These are phyloP conservation scores for Benthochromis sp. DNA, from an alignment of 2,113 vertebrate species.

Conservation along the genomic window DNA sequence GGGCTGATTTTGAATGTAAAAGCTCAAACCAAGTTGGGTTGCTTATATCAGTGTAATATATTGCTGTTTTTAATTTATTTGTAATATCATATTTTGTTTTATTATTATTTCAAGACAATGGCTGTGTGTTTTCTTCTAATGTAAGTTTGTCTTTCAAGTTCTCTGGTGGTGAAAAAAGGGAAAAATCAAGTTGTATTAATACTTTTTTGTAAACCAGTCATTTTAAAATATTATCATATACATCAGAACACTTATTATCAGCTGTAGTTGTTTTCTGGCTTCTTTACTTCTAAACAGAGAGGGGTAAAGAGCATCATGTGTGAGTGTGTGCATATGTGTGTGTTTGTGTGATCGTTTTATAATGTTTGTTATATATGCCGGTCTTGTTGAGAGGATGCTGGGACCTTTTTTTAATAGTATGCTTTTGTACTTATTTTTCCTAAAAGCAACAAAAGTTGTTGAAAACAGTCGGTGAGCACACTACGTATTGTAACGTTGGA, in stretches of 20 bases:
- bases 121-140: not conserved
- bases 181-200: not conserved
- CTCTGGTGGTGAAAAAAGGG: not conserved
- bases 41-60: conserved; percentile 34
- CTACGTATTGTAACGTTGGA: not conserved
- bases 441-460: conserved; percentile 22
- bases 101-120: not conserved
- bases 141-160: not conserved
- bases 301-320: not conserved
- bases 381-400: not conserved
- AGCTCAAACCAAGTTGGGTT: not conserved
- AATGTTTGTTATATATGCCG: not conserved
- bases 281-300: not conserved
- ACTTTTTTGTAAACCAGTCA: not conserved
- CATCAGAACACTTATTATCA: not conserved
- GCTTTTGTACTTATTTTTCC: conserved; percentile 38
- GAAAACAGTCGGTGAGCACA: not conserved
- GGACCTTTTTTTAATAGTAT: not conserved
- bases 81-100: conserved; percentile 30
- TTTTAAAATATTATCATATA: not conserved
- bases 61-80: conserved; percentile 46
- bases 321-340: not conserved
- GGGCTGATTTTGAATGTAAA: conserved; percentile 41
- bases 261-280: not conserved
- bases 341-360: conserved; percentile 12